Evolutionary conservation across 1,140 invertebrate genomes (phyloP), one percentile per base, ranked within the genome.

Genomic region (Lasioglossum albipes): DNA sequence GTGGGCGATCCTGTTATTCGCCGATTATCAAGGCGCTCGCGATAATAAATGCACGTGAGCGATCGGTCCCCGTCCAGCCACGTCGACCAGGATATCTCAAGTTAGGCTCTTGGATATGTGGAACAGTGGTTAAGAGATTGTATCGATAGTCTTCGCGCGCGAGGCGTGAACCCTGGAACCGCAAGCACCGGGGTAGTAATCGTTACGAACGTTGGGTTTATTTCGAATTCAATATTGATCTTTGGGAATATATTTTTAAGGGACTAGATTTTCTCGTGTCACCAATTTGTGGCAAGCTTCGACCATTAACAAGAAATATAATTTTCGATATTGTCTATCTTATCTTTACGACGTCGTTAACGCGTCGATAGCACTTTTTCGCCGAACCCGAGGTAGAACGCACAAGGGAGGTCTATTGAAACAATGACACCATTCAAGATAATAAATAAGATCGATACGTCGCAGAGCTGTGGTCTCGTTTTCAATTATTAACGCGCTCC

Each of bases 1-100:
- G 79, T 85, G 61, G 83, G 83, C 75, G 79, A 72, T 75, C 54
- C 54, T 82, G 76, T 82, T 82, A 82, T 79, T 57, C 54, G 45
- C 0, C 71, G 67, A 85, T 85, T 84, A 81, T 86, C 70, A 61
- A 20, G 64, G 52, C 57, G 54, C 61, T 70, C 27, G 61, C 22
- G 79, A 86, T 79, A 86, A 78, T 82, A 65, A 86, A 82, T 84
- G 67, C 67, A 31, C 42, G 27, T 27, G 67, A n/a, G 59, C 66
- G 64, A 36, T 73, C 69, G 81, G 65, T 57, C 68, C 45, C 49
- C 49, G 79, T 41, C 61, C 66, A n/a, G 45, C 54, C 57, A 75
- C 61, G 80, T 86, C 73, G 68, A 85, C 27, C 78, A 84, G 73
- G 69, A 81, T 85, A 68, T 76, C 64, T 54, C 36, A 81, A 13